Base-by-base conservation (phyloP, 2,113 vertebrate species). In the Channa maculata region DNA sequence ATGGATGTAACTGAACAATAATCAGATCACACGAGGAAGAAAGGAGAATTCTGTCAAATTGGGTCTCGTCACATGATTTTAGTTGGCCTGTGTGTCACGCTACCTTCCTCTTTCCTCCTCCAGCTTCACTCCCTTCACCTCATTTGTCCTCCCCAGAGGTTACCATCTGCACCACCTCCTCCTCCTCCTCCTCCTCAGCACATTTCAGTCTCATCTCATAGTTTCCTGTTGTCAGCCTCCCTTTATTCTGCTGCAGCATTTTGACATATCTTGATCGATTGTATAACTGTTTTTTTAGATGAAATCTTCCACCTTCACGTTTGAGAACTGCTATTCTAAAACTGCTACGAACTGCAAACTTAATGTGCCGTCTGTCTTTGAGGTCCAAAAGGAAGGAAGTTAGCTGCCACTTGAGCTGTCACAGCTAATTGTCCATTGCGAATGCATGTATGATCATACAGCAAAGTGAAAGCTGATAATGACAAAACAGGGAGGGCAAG, bases 391-490 rank as follows among this genome's bases (percentile, higher is more conserved):
- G 79, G 46, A 76, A 77, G 75, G 86, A 87, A 88, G 84, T 87
- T 62, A 34, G 82, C 77, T 5, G 67, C 83, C 77, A 82, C 82
- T 83, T 63, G 77, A 91, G 88, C 83, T 58, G 78, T 80, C 68
- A 38, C 0, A 71, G 77, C 84, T 91, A 90, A 90, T 90, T 87
- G 90, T 90, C 89, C 89, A 64, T 75, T 36, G 77, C 78, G 5
- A 8, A 62, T 73, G 43, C 81, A 63, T 60, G 80, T 58, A 49
- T 75, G 84, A 88, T 85, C 83, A 69, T 55, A 86, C 66, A 38
- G 79, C 60, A 50, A 76, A 82, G 76, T 79, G 86, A 81, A 70
- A 49, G 78, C 38, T 33, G 76, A 75, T 68, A 71, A 85, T 70
- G 82, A 71, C 68, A 87, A 68, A 87, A 86, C 75, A 69, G 53